Evolutionary conservation across 2,888 invertebrate genomes (phyloP).

Genomic region (Zaprionus lineosus): DNA sequence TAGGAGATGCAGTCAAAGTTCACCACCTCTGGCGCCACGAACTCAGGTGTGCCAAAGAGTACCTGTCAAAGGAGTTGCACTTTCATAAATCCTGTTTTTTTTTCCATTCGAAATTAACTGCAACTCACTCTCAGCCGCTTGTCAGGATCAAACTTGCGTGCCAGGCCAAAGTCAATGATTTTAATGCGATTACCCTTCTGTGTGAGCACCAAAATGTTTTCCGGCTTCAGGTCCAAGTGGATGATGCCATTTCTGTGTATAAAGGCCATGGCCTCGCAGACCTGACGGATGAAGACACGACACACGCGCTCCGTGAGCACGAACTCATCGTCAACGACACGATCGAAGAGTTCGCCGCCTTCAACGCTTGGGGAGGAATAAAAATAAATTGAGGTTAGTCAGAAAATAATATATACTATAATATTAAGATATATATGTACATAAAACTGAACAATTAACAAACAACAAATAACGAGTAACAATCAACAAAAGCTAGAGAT

Average conservation of each 20-base stretch:
- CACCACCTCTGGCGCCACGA: conserved; percentile 99
- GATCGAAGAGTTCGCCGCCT: conserved; percentile 99
- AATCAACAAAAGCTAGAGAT: conserved; percentile 18
- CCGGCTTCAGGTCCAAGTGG: conserved; percentile 99
- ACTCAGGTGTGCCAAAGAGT: conserved; percentile 98
- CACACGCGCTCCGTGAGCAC: conserved; percentile 98
- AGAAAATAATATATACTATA: too few relatives aligned
- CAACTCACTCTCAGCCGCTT: conserved; percentile 89
- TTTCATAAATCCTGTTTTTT: too few relatives aligned
- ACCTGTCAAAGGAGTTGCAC: conserved; percentile 83
- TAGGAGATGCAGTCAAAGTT: conserved; percentile 98
- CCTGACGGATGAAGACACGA: conserved; percentile 98
- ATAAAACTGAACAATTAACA: conserved; percentile 4
- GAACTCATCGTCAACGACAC: conserved; percentile 99
- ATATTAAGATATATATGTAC: not conserved
- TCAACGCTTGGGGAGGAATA: conserved; percentile 88
- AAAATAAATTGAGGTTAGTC: not conserved
- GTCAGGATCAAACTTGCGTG: conserved; percentile 94
- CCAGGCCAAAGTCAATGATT: conserved; percentile 99
- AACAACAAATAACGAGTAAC: not conserved
- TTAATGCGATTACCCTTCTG: conserved; percentile 98
- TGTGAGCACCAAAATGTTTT: conserved; percentile 98
- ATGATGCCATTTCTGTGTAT: conserved; percentile 97
- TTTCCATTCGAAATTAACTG: not conserved
- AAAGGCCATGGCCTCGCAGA: conserved; percentile 98